phyloP scores from a whole-genome alignment of 2,888 invertebrate genomes.

The Aleiodes testaceus region DNA sequence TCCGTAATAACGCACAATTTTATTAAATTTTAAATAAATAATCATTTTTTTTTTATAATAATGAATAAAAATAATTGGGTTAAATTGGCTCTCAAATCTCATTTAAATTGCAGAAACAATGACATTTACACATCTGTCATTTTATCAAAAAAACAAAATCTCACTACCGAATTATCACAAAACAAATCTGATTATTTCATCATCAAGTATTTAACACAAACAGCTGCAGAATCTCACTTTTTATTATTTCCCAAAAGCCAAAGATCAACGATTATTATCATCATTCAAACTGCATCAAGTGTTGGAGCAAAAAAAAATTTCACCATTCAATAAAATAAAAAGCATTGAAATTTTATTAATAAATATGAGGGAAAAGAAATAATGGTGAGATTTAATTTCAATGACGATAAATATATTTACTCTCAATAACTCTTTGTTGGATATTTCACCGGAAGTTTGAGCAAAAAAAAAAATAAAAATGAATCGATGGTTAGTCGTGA shows the following conservation, averaged over 20 bases:
- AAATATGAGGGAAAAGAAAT: neutral
- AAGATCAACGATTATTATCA: neutral
- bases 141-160: no score
- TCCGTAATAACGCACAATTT: slow-evolving; percentile 53
- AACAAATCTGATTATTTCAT: neutral
- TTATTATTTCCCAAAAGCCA: slow-evolving; percentile 1
- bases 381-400: slow-evolving; percentile 22
- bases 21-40: slow-evolving; percentile 39
- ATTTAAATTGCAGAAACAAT: no score
- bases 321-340: neutral
- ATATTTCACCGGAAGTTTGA: slow-evolving; percentile 27
- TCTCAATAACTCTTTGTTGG: slow-evolving; percentile 26
- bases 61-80: no score
- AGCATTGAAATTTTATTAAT: slow-evolving; percentile 12
- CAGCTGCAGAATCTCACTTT: slow-evolving; percentile 8
- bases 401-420: slow-evolving; percentile 2
- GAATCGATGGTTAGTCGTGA: slow-evolving; percentile 13
- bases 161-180: no score
- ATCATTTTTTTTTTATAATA: no score
- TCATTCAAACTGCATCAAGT: slow-evolving; percentile 17
- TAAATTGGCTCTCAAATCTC: no score
- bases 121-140: no score
- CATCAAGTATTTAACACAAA: neutral
- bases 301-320: neutral
- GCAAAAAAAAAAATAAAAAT: slow-evolving; percentile 10